phyloP scores from a whole-genome alignment of 2,113 vertebrate genomes.

The Chiloscyllium plagiosum region DNA sequence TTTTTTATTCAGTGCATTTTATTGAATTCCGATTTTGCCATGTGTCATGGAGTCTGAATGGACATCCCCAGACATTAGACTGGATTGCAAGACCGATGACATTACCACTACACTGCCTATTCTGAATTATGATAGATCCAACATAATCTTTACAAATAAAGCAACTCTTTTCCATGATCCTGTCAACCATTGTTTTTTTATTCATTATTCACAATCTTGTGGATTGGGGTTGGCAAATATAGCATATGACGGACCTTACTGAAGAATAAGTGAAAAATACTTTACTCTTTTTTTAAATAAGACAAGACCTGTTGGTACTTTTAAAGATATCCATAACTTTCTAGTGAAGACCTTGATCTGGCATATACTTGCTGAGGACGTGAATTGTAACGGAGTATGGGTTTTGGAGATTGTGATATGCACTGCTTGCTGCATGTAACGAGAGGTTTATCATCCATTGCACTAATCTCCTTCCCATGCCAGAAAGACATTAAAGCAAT shows the following conservation, averaged over 20 bases:
- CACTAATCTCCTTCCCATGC: not conserved
- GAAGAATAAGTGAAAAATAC: not conserved
- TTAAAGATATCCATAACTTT: not conserved
- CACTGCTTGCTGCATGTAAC: conserved; percentile 9
- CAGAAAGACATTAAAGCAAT: not conserved
- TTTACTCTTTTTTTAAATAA: not conserved
- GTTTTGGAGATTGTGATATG: not conserved
- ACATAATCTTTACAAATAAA: not conserved
- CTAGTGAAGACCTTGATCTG: not conserved
- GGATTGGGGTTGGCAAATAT: not conserved
- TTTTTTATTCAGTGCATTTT: too few relatives aligned
- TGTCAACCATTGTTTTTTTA: not conserved
- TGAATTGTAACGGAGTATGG: not conserved
- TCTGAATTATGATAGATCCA: not conserved
- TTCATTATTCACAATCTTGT: not conserved
- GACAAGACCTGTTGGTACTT: not conserved
- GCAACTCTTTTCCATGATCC: not conserved
- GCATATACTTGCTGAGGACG: not conserved
- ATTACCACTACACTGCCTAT: too few relatives aligned
- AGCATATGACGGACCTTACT: not conserved
- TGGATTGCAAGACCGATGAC: too few relatives aligned
- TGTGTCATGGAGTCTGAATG: too few relatives aligned
- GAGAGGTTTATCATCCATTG: not conserved
- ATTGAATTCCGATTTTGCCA: too few relatives aligned
- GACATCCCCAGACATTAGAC: too few relatives aligned